A percentile compares a stretch with the other conserved stretches of the same genome.
Evolutionary conservation across 2,797 vertebrate species (phyloP).

Genomic region (Lutjanus argentimaculatus): DNA sequence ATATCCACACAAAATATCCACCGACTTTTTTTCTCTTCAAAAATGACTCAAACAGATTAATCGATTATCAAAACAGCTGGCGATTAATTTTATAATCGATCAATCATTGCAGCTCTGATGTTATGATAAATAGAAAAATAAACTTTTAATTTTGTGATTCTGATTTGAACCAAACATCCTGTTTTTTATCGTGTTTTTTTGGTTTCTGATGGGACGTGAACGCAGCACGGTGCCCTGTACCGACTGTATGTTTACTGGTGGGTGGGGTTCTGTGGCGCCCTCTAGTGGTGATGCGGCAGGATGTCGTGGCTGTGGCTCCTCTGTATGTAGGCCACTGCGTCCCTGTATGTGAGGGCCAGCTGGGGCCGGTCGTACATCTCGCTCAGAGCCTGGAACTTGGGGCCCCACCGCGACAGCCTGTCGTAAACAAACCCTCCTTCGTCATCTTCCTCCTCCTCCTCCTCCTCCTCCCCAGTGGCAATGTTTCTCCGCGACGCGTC

Average conservation of each 20-base stretch:
- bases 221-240: constrained; percentile 15
- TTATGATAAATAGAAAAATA: no score
- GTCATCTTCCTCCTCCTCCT: constrained; percentile 43
- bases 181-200: not conserved
- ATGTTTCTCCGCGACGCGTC: constrained; percentile 27
- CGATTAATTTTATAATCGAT: no score
- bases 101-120: no score
- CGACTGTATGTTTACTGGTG: not conserved
- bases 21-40: no score
- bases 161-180: no score
- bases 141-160: no score
- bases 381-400: constrained; percentile 88
- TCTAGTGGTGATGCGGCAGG: constrained; percentile 67
- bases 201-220: constrained; percentile 20
- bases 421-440: constrained; percentile 82
- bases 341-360: constrained; percentile 70
- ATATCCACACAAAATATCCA: no score
- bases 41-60: no score
- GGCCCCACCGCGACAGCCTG: constrained; percentile 86
- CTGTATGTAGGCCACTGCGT: constrained; percentile 67
- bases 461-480: not conserved
- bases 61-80: no score
- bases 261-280: not conserved
- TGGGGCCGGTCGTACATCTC: constrained; percentile 85
- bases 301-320: constrained; percentile 70